A percentile compares a stretch with the other conserved stretches of the same genome.
Conservation (phyloP, 2,797 vertebrate species). For the Cichlasoma orientale region DNA sequence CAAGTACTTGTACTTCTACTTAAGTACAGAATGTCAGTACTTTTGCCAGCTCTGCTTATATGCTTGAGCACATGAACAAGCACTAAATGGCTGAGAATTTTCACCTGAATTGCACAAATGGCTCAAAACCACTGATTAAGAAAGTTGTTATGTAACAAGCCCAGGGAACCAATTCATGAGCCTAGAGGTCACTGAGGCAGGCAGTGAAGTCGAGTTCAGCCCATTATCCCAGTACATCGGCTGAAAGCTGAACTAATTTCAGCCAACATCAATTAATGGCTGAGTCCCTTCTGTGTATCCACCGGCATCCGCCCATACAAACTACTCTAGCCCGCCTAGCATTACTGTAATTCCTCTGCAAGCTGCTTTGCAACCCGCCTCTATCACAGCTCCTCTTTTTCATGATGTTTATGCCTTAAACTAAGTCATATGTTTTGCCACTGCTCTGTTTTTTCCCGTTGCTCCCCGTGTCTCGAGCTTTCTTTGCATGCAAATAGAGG, state of each 20-base stretch:
- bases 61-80: neutral
- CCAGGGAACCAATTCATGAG: neutral
- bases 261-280: neutral
- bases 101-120: too few relatives aligned
- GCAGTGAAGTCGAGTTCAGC: accelerated
- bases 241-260: neutral
- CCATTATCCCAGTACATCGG: too few relatives aligned
- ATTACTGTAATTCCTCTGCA: neutral
- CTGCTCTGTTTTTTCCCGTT: neutral
- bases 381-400: neutral
- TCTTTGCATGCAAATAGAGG: neutral
- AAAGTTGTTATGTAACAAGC: too few relatives aligned
- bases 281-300: neutral
- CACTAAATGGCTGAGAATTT: neutral
- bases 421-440: neutral
- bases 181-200: neutral
- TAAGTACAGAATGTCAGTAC: too few relatives aligned
- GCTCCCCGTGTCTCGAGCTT: too few relatives aligned
- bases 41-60: too few relatives aligned
- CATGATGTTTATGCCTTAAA: neutral
- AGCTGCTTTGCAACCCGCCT: neutral
- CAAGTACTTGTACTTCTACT: too few relatives aligned
- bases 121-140: too few relatives aligned
- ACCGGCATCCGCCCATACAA: neutral
- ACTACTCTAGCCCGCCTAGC: neutral